These are phyloP conservation scores for Lacerta agilis DNA, from an alignment of 2,797 vertebrate genomes.

Conservation along the genomic window DNA sequence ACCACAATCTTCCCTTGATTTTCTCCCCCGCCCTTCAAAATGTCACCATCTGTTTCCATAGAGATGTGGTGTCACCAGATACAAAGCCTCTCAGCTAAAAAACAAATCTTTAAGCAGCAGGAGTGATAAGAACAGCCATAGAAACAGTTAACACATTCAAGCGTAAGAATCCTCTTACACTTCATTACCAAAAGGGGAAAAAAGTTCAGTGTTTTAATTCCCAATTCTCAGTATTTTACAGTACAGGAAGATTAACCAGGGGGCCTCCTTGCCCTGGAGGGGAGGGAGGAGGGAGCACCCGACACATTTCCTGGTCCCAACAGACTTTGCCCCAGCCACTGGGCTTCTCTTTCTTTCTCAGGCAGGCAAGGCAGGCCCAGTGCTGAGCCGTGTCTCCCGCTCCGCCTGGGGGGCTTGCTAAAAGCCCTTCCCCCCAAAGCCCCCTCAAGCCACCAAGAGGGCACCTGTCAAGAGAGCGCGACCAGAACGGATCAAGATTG, in stretches of 20 bases:
- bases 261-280: constrained; percentile 40
- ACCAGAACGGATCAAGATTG: constrained; percentile 65
- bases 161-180: constrained; percentile 62
- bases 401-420: constrained; percentile 45
- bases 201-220: constrained; percentile 59
- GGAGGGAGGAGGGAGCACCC: constrained; percentile 16
- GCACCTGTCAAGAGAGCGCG: constrained; percentile 60
- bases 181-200: constrained; percentile 35
- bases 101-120: constrained; percentile 31
- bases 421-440: constrained; percentile 49
- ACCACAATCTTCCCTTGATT: constrained; percentile 1
- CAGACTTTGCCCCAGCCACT: constrained; percentile 35
- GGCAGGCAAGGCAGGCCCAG: constrained; percentile 41
- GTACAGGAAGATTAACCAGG: constrained; percentile 40
- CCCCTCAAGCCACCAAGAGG: constrained; percentile 62
- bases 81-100: constrained; percentile 70
- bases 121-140: constrained; percentile 56
- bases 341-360: neutral
- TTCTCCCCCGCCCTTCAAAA: constrained; percentile 44
- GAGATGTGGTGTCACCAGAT: constrained; percentile 58
- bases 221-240: constrained; percentile 54
- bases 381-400: constrained; percentile 46
- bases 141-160: constrained; percentile 47
- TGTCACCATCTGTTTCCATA: constrained; percentile 70
- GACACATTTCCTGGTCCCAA: constrained; percentile 63